Conservation (phyloP, 2,797 vertebrate genomes). For the Hemitrygon akajei region DNA sequence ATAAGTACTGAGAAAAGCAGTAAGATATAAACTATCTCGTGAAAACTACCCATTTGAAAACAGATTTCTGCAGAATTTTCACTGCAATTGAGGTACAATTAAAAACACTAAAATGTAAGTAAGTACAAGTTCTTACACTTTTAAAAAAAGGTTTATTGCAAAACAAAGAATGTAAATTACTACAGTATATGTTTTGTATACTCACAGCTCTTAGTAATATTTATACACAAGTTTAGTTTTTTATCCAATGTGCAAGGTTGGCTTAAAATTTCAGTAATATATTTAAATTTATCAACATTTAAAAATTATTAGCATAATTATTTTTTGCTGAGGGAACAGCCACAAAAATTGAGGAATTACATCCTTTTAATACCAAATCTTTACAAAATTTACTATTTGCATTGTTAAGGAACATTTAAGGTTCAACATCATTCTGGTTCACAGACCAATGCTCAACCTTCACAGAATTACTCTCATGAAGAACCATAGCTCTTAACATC, state of each 20-base stretch:
- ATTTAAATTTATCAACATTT: slow-evolving; percentile 17
- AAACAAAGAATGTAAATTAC: slow-evolving; percentile 28
- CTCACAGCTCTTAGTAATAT: neutral
- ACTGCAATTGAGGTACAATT: neutral
- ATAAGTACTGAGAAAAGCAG: neutral
- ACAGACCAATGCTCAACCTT: neutral
- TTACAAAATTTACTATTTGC: slow-evolving; percentile 14
- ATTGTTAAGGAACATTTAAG: neutral
- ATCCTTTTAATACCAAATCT: slow-evolving; percentile 5
- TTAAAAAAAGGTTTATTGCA: slow-evolving; percentile 33
- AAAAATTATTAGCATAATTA: slow-evolving; percentile 10
- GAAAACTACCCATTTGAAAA: neutral
- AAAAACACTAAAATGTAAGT: neutral
- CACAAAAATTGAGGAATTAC: neutral
- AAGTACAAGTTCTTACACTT: neutral
- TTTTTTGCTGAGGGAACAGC: slow-evolving; percentile 16
- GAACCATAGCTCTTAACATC: slow-evolving; percentile 11
- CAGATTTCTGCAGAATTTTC: neutral
- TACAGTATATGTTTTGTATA: neutral
- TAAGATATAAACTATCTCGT: neutral
- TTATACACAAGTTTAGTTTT: slow-evolving; percentile 24
- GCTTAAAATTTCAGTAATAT: neutral
- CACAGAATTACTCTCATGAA: neutral
- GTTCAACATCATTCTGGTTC: neutral
- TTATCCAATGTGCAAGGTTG: neutral